A percentile compares a stretch with the other conserved stretches of the same genome.
These are phyloP conservation scores for Parascotia fuliginaria DNA, from an alignment of 2,888 invertebrate species.

Conservation along the genomic window DNA sequence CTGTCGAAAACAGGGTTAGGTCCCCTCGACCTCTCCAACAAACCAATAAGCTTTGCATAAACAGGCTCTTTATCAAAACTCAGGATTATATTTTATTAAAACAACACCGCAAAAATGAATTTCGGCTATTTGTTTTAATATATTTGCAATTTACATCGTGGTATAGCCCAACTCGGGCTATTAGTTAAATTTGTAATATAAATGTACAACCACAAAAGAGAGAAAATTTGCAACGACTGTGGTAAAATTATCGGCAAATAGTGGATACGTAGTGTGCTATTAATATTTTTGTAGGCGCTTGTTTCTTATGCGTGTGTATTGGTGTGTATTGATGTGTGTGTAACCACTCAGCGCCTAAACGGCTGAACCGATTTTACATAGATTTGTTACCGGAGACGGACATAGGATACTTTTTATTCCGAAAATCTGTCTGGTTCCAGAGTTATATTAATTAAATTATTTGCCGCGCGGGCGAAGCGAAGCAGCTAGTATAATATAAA, in stretches of 20 bases:
- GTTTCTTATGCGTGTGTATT: neutral
- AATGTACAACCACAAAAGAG: no score
- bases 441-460: no score
- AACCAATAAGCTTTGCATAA: conserved; percentile 26
- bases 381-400: no score
- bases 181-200: conserved; percentile 25
- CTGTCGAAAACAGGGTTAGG: conserved; percentile 26
- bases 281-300: conserved; percentile 16
- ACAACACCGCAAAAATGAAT: conserved; percentile 50
- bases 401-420: no score
- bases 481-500: no score
- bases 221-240: conserved; percentile 40
- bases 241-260: conserved; percentile 46
- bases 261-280: conserved; percentile 9
- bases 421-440: no score
- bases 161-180: conserved; percentile 29
- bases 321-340: no score
- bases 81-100: conserved; percentile 37
- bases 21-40: no score
- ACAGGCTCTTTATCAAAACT: conserved; percentile 47
- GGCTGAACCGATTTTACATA: no score
- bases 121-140: conserved; percentile 54
- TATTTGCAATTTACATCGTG: conserved; percentile 49
- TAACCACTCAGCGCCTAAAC: no score
- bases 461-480: no score